Conservation (phyloP, 2,888 invertebrate species). For the Iphiclides podalirius region DNA sequence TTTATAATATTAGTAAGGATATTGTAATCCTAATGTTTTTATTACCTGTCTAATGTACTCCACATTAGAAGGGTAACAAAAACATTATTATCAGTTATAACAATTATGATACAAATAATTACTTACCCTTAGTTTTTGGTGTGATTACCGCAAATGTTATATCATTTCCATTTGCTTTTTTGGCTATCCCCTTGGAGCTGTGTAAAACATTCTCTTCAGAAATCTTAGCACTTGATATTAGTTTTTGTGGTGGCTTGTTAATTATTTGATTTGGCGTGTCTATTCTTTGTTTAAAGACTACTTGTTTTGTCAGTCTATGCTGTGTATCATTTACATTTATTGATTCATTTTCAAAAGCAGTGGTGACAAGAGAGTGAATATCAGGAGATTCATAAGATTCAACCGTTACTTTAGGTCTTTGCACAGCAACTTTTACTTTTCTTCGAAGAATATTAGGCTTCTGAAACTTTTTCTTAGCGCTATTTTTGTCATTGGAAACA, state of each 20-base stretch:
- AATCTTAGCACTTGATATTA: constrained; percentile 6
- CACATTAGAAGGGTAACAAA: no score
- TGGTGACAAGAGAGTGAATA: constrained; percentile 29
- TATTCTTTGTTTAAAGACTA: constrained; percentile 11
- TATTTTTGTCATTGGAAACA: constrained; percentile 51
- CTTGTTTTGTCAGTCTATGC: constrained; percentile 21
- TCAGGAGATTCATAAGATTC: constrained; percentile 37
- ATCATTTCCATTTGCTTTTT: constrained; percentile 14
- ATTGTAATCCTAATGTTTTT: no score
- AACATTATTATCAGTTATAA: no score
- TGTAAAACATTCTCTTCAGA: constrained; percentile 3
- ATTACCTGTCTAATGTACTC: no score
- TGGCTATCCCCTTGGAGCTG: neutral
- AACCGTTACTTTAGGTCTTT: constrained; percentile 26
- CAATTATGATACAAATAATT: no score
- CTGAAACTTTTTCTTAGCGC: constrained; percentile 54
- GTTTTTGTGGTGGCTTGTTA: constrained; percentile 13
- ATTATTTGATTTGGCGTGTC: constrained; percentile 9
- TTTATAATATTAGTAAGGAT: no score
- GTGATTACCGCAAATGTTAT: constrained; percentile 13
- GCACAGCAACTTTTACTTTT: constrained; percentile 41
- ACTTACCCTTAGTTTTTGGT: constrained; percentile 16
- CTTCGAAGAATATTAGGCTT: constrained; percentile 69
- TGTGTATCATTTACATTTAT: constrained; percentile 24
- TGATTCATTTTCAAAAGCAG: constrained; percentile 24